Evolutionary conservation across 1,140 invertebrate species (phyloP), one percentile per base, ranked within the genome.

Genomic region (Platorchestia sp.): DNA sequence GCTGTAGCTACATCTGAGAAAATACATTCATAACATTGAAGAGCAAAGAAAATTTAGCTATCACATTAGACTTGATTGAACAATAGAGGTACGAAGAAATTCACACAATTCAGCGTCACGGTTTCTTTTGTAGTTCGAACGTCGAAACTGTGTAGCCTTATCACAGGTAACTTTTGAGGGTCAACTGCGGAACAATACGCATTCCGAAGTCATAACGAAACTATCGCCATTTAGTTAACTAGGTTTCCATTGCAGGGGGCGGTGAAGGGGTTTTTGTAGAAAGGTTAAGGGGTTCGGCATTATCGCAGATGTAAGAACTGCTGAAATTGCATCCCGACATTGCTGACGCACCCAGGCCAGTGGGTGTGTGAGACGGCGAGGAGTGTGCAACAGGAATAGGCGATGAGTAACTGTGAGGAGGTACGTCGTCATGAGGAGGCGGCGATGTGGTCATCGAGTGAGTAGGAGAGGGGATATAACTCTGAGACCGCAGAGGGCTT

Each of bases 111-210:
- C 91, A 93, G 45, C 91, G 36, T 42, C 91, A 93, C 45, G 44
- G 91, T 45, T 93, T 93, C 43, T 93, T 75, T 93, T 45, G 91
- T 93, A 45, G 87, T 89, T 89, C 41, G 87, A 45, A 45, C 36
- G 43, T 93, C 45, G 91, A 93, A 93, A 93, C 91, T 93, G 91
- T 44, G 45, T 93, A 16, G 43, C 91, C 91, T 93, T 93, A 93
- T 93, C 91, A 93, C 91, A 93, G 91, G 91, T 93, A 44, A 93
- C 91, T 93, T 93, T 45, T 93, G 91, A 93, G 91, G 91, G 91
- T 93, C 27, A 93, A 93, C 45, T 44, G 43, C 91, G 91, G 91
- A 93, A 93, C 41, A n/a, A 41, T 45, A 93, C 10, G 45, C 40
- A 93, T 93, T 45, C 91, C 91, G 91, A 45, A 47, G 45, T 47